These are phyloP conservation scores for Drosophila hydei DNA, from an alignment of 1,140 invertebrate genomes.

Conservation along the genomic window DNA sequence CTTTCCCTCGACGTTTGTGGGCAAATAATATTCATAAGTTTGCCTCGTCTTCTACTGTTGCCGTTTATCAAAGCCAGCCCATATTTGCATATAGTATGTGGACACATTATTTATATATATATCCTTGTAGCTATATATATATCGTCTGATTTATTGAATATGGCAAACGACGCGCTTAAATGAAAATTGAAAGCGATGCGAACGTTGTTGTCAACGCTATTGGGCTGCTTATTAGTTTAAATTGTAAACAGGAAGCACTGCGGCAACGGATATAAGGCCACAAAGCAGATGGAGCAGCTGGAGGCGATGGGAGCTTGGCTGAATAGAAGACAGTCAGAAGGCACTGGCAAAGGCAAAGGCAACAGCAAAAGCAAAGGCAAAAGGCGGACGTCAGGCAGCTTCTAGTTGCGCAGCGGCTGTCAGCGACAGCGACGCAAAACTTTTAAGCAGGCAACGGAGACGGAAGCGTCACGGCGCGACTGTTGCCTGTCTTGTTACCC, in stretches of 20 bases:
- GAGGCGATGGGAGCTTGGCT: not conserved
- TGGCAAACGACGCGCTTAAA: constrained; percentile 36
- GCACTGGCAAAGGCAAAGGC: not conserved
- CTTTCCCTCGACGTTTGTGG: constrained; percentile 1
- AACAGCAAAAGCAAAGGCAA: not conserved
- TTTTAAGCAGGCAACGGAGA: constrained; percentile 19
- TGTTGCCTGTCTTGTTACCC: constrained; percentile 13
- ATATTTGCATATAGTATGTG: constrained; percentile 32
- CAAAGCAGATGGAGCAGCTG: not conserved
- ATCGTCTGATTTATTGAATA: constrained; percentile 71
- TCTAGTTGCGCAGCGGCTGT: constrained; percentile 45
- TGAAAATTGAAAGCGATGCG: constrained; percentile 35
- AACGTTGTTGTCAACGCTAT: constrained; percentile 32
- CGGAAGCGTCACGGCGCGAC: constrained; percentile 30
- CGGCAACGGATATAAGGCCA: constrained; percentile 48
- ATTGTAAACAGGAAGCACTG: constrained; percentile 79
- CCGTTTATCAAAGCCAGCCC: constrained; percentile 4
- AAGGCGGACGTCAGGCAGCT: constrained; percentile 22
- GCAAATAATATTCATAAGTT: constrained; percentile 34
- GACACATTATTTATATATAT: constrained; percentile 25
- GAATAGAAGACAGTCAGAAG: not conserved
- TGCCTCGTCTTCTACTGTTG: not conserved
- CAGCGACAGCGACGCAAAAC: constrained; percentile 46
- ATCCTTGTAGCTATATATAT: constrained; percentile 23
- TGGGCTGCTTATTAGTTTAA: constrained; percentile 78